A percentile compares a stretch with the other conserved stretches of the same genome.
Evolutionary conservation across 1,140 invertebrate species (phyloP).

Genomic region (Drosophila pectinifera): DNA sequence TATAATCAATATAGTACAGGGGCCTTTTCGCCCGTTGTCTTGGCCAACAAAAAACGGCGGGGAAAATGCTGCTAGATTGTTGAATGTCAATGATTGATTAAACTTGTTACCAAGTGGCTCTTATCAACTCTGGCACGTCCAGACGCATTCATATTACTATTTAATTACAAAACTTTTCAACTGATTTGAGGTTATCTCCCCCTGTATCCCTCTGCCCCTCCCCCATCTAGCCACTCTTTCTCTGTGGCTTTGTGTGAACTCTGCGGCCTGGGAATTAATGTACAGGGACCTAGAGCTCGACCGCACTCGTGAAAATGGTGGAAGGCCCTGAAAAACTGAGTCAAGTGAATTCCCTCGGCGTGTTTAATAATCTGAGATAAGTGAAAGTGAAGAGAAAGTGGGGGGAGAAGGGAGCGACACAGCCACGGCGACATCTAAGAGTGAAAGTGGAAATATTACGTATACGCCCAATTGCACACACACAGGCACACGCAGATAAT

Average conservation of each 20-base stretch:
- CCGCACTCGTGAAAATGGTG: constrained; percentile 9
- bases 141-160: constrained; percentile 44
- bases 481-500: not conserved
- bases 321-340: constrained; percentile 7
- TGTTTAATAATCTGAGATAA: constrained; percentile 32
- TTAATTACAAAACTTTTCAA: constrained; percentile 50
- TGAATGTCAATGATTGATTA: constrained; percentile 45
- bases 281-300: not conserved
- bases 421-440: constrained; percentile 3
- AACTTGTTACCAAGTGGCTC: constrained; percentile 35
- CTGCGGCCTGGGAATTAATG: constrained; percentile 9
- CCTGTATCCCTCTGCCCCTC: not conserved
- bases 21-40: constrained; percentile 12
- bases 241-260: constrained; percentile 11
- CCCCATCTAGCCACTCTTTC: not conserved
- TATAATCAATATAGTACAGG: constrained; percentile 29
- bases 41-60: constrained; percentile 5
- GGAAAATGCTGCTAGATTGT: not conserved
- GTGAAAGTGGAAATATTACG: constrained; percentile 46
- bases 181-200: constrained; percentile 29
- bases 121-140: constrained; percentile 32
- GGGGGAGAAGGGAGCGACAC: not conserved
- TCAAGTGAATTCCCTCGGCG: constrained; percentile 16
- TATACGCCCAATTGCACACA: constrained; percentile 29
- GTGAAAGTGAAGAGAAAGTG: constrained; percentile 1